Conservation (phyloP, 1,140 invertebrate genomes). For the Apolygus lucorum region DNA sequence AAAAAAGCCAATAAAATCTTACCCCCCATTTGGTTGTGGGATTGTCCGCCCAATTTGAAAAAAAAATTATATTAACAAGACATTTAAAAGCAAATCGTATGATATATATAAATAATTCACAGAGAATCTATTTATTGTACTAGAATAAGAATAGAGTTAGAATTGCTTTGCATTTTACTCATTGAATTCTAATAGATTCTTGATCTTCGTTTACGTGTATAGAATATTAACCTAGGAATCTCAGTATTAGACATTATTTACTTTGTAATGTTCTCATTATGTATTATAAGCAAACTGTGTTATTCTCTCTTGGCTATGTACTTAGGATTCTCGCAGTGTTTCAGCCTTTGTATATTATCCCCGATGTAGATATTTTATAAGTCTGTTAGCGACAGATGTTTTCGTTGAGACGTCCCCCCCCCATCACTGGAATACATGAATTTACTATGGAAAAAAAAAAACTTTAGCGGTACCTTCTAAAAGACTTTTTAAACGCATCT, state of each 20-base stretch:
- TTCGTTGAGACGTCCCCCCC: neutral
- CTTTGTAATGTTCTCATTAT: constrained; percentile 16
- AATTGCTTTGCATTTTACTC: constrained; percentile 25
- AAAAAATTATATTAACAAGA: neutral
- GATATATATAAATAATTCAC: constrained; percentile 12
- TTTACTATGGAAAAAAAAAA: neutral
- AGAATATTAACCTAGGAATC: constrained; percentile 22
- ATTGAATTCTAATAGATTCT: constrained; percentile 20
- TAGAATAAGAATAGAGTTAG: constrained; percentile 24
- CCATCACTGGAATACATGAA: neutral
- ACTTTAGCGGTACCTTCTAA: neutral
- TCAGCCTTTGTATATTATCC: neutral
- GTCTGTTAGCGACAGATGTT: neutral
- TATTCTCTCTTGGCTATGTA: constrained; percentile 27
- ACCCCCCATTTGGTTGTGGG: constrained; percentile 26
- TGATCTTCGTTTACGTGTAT: constrained; percentile 18
- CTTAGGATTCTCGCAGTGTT: constrained; percentile 11
- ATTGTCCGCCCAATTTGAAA: constrained; percentile 25
- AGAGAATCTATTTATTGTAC: constrained; percentile 26
- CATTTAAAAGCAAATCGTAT: neutral
- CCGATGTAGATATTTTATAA: constrained; percentile 5
- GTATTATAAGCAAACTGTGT: constrained; percentile 26
- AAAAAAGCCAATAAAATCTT: constrained; percentile 14
- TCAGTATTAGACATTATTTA: constrained; percentile 24
- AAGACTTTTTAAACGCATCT: neutral